Conservation (phyloP, 2,888 invertebrate genomes). For the Stenoptilia bipunctidactyla region DNA sequence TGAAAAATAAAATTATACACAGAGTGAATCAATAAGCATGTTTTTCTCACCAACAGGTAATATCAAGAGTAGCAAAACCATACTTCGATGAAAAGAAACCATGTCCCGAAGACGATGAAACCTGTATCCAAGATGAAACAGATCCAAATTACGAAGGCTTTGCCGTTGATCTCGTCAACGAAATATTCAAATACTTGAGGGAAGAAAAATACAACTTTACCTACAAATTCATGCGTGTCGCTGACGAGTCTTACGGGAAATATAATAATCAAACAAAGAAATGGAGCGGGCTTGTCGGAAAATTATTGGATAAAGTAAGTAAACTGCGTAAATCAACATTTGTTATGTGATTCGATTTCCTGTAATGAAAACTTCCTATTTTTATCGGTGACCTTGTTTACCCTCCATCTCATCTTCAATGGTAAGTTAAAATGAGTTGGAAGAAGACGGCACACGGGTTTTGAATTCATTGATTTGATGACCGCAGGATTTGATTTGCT, state of each 20-base stretch:
- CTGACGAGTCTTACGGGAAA: slow-evolving; percentile 32
- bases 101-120: slow-evolving; percentile 26
- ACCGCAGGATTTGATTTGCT: too few species aligned
- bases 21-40: too few species aligned
- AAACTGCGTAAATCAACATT: slow-evolving; percentile 4
- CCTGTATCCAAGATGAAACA: slow-evolving; percentile 58
- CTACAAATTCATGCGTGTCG: slow-evolving; percentile 34
- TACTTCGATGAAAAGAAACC: slow-evolving; percentile 76
- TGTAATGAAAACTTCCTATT: too few species aligned
- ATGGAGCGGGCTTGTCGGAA: slow-evolving; percentile 51
- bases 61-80: slow-evolving; percentile 79
- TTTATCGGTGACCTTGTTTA: too few species aligned
- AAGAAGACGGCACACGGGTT: too few species aligned
- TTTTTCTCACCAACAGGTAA: too few species aligned
- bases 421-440: too few species aligned
- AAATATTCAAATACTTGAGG: slow-evolving; percentile 74
- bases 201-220: slow-evolving; percentile 45
- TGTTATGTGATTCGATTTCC: too few species aligned
- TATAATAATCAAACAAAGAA: slow-evolving; percentile 35
- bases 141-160: slow-evolving; percentile 81
- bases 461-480: too few species aligned
- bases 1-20: too few species aligned
- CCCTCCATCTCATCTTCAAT: too few species aligned
- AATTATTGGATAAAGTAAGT: slow-evolving; percentile 48
- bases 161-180: slow-evolving; percentile 79